Percentiles rank a stretch among this genome's conserved stretches.
Conservation (phyloP, 2,113 vertebrate genomes). For the Tachuris rubrigastra region DNA sequence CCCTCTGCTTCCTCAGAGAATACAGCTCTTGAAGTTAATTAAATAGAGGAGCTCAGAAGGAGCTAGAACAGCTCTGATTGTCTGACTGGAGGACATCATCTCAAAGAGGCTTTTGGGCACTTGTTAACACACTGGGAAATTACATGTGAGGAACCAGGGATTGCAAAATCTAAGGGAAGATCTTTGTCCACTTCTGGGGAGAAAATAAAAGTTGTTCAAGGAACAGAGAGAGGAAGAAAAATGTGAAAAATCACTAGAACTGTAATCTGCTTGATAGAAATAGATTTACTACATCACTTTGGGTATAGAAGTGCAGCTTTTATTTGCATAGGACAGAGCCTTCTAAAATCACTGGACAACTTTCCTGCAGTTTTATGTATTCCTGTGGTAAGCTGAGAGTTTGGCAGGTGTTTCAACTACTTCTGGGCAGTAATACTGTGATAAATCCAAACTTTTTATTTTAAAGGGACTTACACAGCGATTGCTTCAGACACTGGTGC, state of each 20-base stretch:
- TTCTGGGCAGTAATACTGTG: background rate
- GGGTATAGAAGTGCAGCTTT: background rate
- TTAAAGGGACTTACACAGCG: background rate
- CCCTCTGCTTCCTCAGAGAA: constrained; percentile 25
- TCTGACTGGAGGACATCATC: constrained; percentile 23
- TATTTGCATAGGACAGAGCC: background rate
- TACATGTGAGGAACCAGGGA: background rate
- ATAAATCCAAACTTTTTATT: background rate
- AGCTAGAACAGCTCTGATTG: constrained; percentile 41
- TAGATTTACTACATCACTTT: background rate
- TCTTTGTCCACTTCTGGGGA: background rate
- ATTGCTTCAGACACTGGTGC: background rate
- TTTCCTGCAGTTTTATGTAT: background rate
- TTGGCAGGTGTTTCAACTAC: rapidly evolving
- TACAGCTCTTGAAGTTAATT: constrained; percentile 60
- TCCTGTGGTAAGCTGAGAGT: background rate
- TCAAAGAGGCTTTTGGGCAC: background rate
- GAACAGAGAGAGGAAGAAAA: background rate
- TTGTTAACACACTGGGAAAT: constrained; percentile 33
- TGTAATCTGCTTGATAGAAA: background rate
- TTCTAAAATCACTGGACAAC: background rate
- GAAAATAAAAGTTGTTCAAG: background rate
- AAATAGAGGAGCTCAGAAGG: constrained; percentile 49
- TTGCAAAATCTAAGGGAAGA: background rate
- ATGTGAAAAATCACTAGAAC: background rate